Percentiles rank a stretch among this genome's conserved stretches.
phyloP scores from a whole-genome alignment of 2,113 vertebrate genomes.

The Leuciscus idus region DNA sequence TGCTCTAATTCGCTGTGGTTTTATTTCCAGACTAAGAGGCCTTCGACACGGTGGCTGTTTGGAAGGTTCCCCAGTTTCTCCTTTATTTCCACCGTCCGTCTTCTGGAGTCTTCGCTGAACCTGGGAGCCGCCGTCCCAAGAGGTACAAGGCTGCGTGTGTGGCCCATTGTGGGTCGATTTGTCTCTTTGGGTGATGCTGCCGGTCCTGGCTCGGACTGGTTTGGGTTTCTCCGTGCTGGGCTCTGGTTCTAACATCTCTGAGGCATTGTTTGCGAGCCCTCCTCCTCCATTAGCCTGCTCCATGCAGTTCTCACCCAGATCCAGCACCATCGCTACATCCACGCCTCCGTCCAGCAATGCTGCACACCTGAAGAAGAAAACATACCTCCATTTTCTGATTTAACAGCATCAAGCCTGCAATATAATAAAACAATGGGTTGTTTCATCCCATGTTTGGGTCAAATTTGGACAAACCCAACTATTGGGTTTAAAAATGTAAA shows the following conservation, averaged over 20 bases:
- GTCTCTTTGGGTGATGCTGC: constrained; percentile 61
- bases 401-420: too few species aligned
- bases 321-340: constrained; percentile 84
- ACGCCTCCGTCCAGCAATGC: constrained; percentile 43
- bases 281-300: constrained; percentile 72
- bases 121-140: constrained; percentile 55
- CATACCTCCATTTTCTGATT: neutral
- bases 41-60: constrained; percentile 53
- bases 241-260: constrained; percentile 57
- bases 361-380: constrained; percentile 54
- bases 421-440: too few species aligned
- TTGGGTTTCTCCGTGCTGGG: constrained; percentile 53
- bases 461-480: too few species aligned
- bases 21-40: constrained; percentile 69
- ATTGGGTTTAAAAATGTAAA: too few species aligned
- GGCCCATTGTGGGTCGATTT: constrained; percentile 68
- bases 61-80: constrained; percentile 11
- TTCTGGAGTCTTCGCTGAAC: constrained; percentile 39
- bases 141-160: constrained; percentile 53
- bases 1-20: constrained; percentile 57
- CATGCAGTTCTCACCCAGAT: constrained; percentile 78
- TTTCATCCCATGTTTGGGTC: too few species aligned
- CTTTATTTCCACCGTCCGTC: constrained; percentile 36
- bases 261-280: constrained; percentile 47
- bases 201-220: constrained; percentile 47